Evolutionary conservation across 2,797 vertebrate species (phyloP).

Genomic region (Nannoperca obscura): DNA sequence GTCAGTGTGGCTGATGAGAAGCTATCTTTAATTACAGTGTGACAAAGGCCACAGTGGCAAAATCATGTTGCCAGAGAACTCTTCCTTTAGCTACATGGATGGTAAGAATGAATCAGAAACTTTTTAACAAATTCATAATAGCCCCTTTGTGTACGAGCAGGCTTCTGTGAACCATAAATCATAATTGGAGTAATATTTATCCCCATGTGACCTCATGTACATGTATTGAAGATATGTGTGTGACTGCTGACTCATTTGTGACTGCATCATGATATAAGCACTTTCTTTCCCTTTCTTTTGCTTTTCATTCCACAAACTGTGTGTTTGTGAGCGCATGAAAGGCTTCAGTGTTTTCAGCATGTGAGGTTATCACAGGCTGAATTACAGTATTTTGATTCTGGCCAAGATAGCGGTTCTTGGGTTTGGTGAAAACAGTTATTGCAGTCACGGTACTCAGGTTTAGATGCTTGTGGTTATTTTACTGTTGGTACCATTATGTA

Average conservation of each 20-base stretch:
- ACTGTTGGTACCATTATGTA: slow-evolving; percentile 1
- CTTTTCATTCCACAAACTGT: slow-evolving; percentile 6
- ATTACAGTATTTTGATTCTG: slow-evolving; percentile 39
- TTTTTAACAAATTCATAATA: slow-evolving; percentile 28
- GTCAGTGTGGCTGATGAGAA: slow-evolving; percentile 34
- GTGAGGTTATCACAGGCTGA: slow-evolving; percentile 36
- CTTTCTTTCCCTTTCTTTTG: neutral
- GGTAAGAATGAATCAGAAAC: slow-evolving; percentile 32
- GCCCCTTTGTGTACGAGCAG: slow-evolving; percentile 27
- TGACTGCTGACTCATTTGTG: slow-evolving; percentile 37
- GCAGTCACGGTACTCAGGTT: slow-evolving; percentile 22
- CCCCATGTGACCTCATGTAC: slow-evolving; percentile 20
- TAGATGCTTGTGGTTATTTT: slow-evolving; percentile 35
- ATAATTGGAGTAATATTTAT: slow-evolving; percentile 31
- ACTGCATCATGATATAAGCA: slow-evolving; percentile 4
- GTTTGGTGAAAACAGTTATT: slow-evolving; percentile 41
- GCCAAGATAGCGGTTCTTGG: slow-evolving; percentile 24
- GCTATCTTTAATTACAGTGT: slow-evolving; percentile 39
- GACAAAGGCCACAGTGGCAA: slow-evolving; percentile 30
- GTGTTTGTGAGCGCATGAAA: slow-evolving; percentile 30
- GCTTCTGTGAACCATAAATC: slow-evolving; percentile 44
- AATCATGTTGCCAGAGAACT: slow-evolving; percentile 12
- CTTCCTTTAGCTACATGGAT: slow-evolving; percentile 1
- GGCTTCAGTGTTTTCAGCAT: slow-evolving; percentile 36
- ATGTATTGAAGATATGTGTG: slow-evolving; percentile 34